Percentiles rank a stretch among this genome's conserved stretches.
phyloP scores from a whole-genome alignment of 2,113 vertebrate genomes.

The Speoplatyrhinus poulsoni region DNA sequence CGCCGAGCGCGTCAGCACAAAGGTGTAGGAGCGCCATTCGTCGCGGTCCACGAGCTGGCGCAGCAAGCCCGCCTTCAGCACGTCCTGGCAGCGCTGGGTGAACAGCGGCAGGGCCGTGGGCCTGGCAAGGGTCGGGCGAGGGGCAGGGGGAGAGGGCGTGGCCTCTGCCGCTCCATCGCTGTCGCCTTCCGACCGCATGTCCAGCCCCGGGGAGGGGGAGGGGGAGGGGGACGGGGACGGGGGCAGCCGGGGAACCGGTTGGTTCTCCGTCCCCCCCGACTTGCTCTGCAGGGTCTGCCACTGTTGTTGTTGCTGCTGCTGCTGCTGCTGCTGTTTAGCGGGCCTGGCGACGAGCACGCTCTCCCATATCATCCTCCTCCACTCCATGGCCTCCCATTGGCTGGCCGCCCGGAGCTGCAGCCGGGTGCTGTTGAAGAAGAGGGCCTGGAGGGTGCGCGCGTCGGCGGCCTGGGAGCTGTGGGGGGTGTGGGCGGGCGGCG shows the following conservation, averaged over 20 bases:
- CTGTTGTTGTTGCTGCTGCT: constrained; percentile 54
- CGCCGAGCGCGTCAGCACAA: constrained; percentile 84
- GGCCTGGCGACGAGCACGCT: constrained; percentile 76
- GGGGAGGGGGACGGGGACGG: constrained; percentile 53
- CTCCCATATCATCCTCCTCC: constrained; percentile 91
- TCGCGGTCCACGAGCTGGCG: constrained; percentile 87
- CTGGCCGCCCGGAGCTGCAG: constrained; percentile 87
- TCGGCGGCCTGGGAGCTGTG: constrained; percentile 70
- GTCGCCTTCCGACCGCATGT: constrained; percentile 53
- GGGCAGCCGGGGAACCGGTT: constrained; percentile 28
- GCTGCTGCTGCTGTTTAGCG: constrained; percentile 53
- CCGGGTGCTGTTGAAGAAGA: constrained; percentile 87
- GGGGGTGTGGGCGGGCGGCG: constrained; percentile 44
- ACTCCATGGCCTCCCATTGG: constrained; percentile 90
- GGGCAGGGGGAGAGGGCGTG: constrained; percentile 46
- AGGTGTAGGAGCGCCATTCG: constrained; percentile 92
- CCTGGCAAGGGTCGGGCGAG: constrained; percentile 66
- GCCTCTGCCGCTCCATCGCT: constrained; percentile 42
- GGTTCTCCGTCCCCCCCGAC: constrained; percentile 45
- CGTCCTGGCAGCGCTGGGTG: constrained; percentile 77
- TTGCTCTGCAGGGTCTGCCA: constrained; percentile 52
- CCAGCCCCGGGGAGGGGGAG: constrained; percentile 43
- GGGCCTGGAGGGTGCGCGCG: constrained; percentile 83
- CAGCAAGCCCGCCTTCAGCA: constrained; percentile 88
- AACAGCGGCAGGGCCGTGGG: constrained; percentile 78